Evolutionary conservation across 2,888 invertebrate species (phyloP).

Genomic region (Acronicta psi): DNA sequence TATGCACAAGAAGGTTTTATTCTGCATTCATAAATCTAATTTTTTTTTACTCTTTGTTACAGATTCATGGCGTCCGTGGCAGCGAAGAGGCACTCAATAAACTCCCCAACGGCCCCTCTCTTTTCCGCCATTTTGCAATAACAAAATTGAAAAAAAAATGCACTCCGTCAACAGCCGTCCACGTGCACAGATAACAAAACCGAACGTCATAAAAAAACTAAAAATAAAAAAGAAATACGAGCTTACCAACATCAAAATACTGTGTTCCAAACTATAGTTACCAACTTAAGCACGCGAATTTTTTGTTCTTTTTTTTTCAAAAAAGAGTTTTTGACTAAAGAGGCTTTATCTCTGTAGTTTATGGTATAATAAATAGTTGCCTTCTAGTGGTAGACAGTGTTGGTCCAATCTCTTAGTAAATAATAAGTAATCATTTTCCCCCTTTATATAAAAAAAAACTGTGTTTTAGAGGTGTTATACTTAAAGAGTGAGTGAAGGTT

Average conservation of each 20-base stretch:
- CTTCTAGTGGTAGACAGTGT: constrained; percentile 78
- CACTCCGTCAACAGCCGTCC: constrained; percentile 78
- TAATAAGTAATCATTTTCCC: constrained; percentile 59
- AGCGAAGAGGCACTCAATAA: constrained; percentile 60
- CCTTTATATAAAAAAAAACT: constrained; percentile 59
- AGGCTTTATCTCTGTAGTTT: constrained; percentile 67
- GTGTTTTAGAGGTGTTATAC: constrained; percentile 64
- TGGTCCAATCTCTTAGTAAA: constrained; percentile 80
- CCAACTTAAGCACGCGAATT: constrained; percentile 43
- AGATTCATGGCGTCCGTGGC: constrained; percentile 73
- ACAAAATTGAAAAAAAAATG: constrained; percentile 68
- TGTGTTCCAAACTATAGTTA: constrained; percentile 71
- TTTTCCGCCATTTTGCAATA: constrained; percentile 61
- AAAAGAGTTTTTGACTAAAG: constrained; percentile 55
- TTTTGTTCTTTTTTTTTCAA: constrained; percentile 37
- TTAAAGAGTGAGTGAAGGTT: constrained; percentile 64
- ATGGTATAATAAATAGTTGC: constrained; percentile 77
- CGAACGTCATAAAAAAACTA: constrained; percentile 68
- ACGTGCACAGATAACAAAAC: constrained; percentile 61
- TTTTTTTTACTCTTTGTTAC: constrained; percentile 63
- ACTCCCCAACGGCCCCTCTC: constrained; percentile 24
- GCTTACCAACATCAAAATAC: constrained; percentile 72
- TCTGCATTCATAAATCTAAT: too few relatives aligned
- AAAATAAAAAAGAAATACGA: constrained; percentile 82
- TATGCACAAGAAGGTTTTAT: too few relatives aligned